Conservation (phyloP, 2,113 vertebrate genomes). For the Malurus cyaneus region DNA sequence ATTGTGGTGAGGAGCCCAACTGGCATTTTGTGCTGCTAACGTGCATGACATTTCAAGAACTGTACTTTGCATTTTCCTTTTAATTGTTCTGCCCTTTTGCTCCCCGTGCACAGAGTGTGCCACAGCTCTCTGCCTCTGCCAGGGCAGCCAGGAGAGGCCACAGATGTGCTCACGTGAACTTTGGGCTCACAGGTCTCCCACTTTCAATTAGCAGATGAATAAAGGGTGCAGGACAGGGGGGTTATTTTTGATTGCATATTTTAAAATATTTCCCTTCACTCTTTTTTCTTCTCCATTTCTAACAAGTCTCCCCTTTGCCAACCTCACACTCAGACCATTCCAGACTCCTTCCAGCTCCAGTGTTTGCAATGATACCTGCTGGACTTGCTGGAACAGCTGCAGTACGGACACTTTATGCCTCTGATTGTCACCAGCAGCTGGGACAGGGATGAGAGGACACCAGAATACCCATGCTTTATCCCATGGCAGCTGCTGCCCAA, state of each 20-base stretch:
- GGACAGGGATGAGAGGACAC: background rate
- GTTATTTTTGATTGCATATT: background rate
- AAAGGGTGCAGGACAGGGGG: background rate
- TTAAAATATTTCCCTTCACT: background rate
- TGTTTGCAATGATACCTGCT: background rate
- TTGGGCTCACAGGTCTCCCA: background rate
- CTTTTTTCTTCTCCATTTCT: background rate
- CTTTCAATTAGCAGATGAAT: background rate
- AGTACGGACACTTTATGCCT: background rate
- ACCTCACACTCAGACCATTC: background rate
- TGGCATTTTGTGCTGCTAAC: slow-evolving; percentile 22
- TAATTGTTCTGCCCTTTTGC: slow-evolving; percentile 33
- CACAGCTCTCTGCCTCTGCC: background rate
- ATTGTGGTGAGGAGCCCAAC: background rate
- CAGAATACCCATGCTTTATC: background rate
- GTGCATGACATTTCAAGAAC: slow-evolving; percentile 31
- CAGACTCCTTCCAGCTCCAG: background rate
- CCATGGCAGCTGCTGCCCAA: background rate
- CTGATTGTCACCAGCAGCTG: background rate
- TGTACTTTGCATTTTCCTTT: background rate
- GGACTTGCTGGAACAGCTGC: background rate
- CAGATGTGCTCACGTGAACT: background rate
- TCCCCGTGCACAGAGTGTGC: background rate
- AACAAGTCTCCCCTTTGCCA: background rate
- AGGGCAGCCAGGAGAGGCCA: background rate